Evolutionary conservation across 2,797 vertebrate species (phyloP), one percentile per base, ranked within the genome.

Genomic region (Cossypha caffra): DNA sequence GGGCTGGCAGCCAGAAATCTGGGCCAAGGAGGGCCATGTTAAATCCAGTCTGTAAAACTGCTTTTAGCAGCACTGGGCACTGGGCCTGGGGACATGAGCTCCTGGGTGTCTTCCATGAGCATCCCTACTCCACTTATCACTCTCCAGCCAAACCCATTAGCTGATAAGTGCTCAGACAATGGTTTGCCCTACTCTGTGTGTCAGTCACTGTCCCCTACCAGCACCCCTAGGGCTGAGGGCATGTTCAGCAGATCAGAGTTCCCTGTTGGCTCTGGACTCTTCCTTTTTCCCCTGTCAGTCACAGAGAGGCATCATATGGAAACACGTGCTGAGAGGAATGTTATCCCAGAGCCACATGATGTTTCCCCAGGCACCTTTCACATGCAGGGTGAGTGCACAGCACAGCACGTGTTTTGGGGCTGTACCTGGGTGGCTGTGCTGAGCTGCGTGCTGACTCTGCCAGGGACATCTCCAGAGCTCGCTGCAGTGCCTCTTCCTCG

Each of bases 401-500:
- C 51, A 55, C 50, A 38, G 16, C 77, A 71, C 11, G 2, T 61
- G 81, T 40, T 74, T 74, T 68, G 0, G 3, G 47, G 25, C 29
- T 2, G 1, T 97, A 98, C 97, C 97, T 97, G 83, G 68, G 81
- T 23, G 76, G 52, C 35, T 90, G 95, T 1, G 68, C 85, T 3
- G 91, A 91, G 55, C 74, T 47, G 43, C 6, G 75, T 21, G 97
- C 96, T 0, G 99, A 98, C 83, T 99, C 99, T 64, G 99, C 98
- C 97, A 99, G 95, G 31, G 99, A 99, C 98, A 99, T 98, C 97
- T 99, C 99, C 97, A 99, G 98, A 55, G 99, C 99, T 91, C 98
- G 98, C 95, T 99, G 99, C 92, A 99, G 98, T 38, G 99, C 99
- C 96, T 99, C 99, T 77, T 99, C 99, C 90, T 99, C 99, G 0